Base-by-base conservation (phyloP, 2,888 invertebrate species). In the Rugalucina vietnamica region DNA sequence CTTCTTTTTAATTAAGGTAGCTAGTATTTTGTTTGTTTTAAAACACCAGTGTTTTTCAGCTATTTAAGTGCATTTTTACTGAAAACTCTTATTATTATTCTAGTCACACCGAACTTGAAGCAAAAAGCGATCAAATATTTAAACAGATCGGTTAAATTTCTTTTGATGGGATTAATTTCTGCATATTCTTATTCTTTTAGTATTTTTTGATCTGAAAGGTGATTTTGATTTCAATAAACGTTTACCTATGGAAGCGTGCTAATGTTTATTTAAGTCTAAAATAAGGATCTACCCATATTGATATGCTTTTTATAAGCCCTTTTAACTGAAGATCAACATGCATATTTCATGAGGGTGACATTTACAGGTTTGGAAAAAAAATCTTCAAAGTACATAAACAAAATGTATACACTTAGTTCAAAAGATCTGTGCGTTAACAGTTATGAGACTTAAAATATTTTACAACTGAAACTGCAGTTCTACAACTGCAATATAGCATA, bases 141-240 rank as follows among this genome's bases (percentile, higher is more conserved):
- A 65, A 65, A 65, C 65, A 65, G 65, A 65, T 65, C 34, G 65
- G 65, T 34, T 65, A 65, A 65, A 34, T 65, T 65, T 65, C 5
- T 24, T 65, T 65, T 65, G 65, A 65, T 65, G 65, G 8, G 65
- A 65, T 65, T 65, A 65, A 34, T 65, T 65, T 65, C 10, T 8
- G 34, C 65, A 65, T 65, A 34, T 29, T 34, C 18, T 60, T 34
- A 65, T 65, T 65, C 34, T 34, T 65, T 2, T 65, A 65, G 34
- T 21, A 32, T 24, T 3, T 54, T 18, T 54, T 54, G n/a, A 4
- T 18, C 54, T 54, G 54, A 8, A 43, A 4, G 5, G 54, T 54
- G 54, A 21, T 54, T 54, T 21, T n/a, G n/a, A 54, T 54, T 14
- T 54, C 10, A 54, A 54, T 54, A 18, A 14, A 21, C 54, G n/a